Base-by-base conservation (phyloP, 2,113 vertebrate genomes). In the Trinectes maculatus region DNA sequence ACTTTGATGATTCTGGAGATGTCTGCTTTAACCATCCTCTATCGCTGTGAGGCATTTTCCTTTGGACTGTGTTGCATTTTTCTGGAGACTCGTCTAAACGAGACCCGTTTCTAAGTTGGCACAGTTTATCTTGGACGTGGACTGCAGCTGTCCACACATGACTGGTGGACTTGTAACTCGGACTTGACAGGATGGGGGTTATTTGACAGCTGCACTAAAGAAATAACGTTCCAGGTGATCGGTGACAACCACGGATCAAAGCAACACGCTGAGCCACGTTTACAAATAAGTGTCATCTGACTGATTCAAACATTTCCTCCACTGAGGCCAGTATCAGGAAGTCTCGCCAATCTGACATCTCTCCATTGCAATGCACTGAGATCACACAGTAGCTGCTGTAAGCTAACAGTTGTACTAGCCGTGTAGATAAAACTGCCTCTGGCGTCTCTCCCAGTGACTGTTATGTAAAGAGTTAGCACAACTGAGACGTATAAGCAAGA, bases 191-290 rank as follows among this genome's bases (percentile, higher is more conserved):
- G 48, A 44, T 57, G 7, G 6, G 25, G n/a, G n/a, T n/a, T n/a
- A 55, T 31, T 18, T 69, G 72, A 75, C 73, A 71, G 57, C 64
- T 42, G 71, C 13, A 19, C 31, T 77, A 36, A 37, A 48, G 28
- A 29, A 60, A 71, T 46, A 65, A 43, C 56, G 51, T 11, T n/a
- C n/a, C n/a, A n/a, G n/a, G n/a, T n/a, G n/a, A n/a, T n/a, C n/a
- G n/a, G 25, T 40, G 46, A 37, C 36, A 44, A 59, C 4, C 11
- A 19, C 21, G 76, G 67, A 26, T 80, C 74, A 66, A 59, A 70
- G 26, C 44, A 60, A 36, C 60, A 58, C 25, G 8, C 31, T 25
- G 1, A 63, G 77, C 81, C 83, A 82, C 81, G 80, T 84, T 86
- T 58, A 63, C 83, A 70, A 24, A 52, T 25, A 25, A 22, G 43